phyloP scores from a whole-genome alignment of 2,113 vertebrate species.

The Rhinoderma darwinii region DNA sequence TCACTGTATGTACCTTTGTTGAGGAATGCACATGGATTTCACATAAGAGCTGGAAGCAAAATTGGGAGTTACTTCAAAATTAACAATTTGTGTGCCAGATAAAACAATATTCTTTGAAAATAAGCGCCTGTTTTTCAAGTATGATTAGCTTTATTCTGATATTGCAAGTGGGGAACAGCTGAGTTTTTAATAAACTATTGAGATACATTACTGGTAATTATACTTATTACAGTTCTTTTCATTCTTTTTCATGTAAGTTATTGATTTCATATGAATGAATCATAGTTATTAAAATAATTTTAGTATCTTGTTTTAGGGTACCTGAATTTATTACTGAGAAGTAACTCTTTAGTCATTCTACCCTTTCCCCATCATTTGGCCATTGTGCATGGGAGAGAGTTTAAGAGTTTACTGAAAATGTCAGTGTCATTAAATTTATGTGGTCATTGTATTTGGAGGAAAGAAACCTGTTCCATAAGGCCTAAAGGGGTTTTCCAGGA shows the following conservation, averaged over 20 bases:
- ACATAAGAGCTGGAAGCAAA: not conserved
- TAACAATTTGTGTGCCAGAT: not conserved
- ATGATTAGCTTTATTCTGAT: not conserved
- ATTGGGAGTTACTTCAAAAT: not conserved
- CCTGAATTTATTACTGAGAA: not conserved
- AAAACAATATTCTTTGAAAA: constrained; percentile 6
- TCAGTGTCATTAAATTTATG: too few relatives aligned
- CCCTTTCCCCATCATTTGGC: not conserved
- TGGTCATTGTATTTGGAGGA: too few relatives aligned
- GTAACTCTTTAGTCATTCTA: not conserved
- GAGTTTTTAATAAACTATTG: too few relatives aligned
- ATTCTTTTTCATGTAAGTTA: not conserved
- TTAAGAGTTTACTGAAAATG: not conserved
- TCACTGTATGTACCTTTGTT: not conserved
- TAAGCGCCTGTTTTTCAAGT: not conserved
- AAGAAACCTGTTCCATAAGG: too few relatives aligned
- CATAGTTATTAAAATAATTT: not conserved
- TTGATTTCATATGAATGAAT: not conserved
- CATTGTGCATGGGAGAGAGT: not conserved
- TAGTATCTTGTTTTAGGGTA: not conserved
- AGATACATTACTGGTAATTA: too few relatives aligned
- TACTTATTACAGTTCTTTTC: too few relatives aligned
- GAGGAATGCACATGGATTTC: not conserved
- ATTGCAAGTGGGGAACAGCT: not conserved
- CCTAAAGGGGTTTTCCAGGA: too few relatives aligned